phyloP scores from a whole-genome alignment of 2,888 invertebrate genomes.

The Phrixothrix hirtus region DNA sequence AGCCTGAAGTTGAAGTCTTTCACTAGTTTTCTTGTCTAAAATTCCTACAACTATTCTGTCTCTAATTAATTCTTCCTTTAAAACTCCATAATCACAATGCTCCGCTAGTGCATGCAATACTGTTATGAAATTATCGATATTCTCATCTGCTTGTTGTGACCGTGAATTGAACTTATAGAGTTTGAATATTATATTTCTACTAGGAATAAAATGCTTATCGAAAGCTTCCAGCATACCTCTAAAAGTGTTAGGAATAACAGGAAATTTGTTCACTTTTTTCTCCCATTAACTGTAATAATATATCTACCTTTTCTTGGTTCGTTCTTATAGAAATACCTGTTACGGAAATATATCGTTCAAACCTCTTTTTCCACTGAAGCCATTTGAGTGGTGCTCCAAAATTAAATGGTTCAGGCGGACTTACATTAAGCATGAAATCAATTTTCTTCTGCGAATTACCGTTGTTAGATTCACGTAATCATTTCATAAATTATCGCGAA shows the following conservation, averaged over 20 bases:
- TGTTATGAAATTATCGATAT: constrained; percentile 33
- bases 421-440: too few relatives aligned
- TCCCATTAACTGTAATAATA: neutral
- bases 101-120: constrained; percentile 34
- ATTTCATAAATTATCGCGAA: too few relatives aligned
- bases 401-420: too few relatives aligned
- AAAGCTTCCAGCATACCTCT: constrained; percentile 16
- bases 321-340: neutral
- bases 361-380: neutral
- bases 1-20: constrained; percentile 33
- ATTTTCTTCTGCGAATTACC: too few relatives aligned
- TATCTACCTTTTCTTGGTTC: neutral
- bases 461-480: too few relatives aligned
- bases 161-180: constrained; percentile 34
- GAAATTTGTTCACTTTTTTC: neutral
- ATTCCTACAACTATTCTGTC: constrained; percentile 42
- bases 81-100: constrained; percentile 35
- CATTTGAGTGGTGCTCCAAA: too few relatives aligned
- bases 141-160: constrained; percentile 29
- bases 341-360: neutral
- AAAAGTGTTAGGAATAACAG: neutral
- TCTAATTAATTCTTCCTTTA: constrained; percentile 39
- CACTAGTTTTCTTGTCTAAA: constrained; percentile 31
- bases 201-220: constrained; percentile 29
- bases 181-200: constrained; percentile 34